Percentiles rank a stretch among this genome's conserved stretches.
phyloP scores from a whole-genome alignment of 2,113 vertebrate species.

The Chrysochloris asiatica region DNA sequence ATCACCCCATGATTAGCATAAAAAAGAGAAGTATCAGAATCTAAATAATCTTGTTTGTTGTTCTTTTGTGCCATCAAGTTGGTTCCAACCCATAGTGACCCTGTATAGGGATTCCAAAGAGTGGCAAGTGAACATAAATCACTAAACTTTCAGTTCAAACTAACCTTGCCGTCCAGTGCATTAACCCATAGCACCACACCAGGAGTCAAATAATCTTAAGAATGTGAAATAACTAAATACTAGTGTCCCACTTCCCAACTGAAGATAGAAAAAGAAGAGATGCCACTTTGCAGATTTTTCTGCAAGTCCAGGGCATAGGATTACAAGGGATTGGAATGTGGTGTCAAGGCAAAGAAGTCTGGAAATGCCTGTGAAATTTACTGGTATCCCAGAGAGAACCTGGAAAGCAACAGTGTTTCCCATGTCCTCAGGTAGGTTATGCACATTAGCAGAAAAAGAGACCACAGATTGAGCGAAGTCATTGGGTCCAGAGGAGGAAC shows the following conservation, averaged over 20 bases:
- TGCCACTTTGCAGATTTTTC: background rate
- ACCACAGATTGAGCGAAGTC: background rate
- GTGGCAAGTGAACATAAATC: no score
- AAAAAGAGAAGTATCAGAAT: background rate
- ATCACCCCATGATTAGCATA: background rate
- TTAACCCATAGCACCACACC: no score
- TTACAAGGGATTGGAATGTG: accelerated
- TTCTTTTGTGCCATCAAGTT: no score
- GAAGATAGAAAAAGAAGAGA: background rate
- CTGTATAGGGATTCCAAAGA: no score
- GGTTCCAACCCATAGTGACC: no score
- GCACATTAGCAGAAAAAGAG: background rate
- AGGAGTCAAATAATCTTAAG: no score
- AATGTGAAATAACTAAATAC: background rate
- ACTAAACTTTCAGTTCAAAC: no score
- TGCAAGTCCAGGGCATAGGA: background rate
- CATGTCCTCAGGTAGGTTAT: accelerated
- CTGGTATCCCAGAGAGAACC: background rate
- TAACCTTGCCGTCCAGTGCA: no score
- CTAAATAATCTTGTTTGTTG: background rate
- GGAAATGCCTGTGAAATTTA: accelerated
- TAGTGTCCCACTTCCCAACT: background rate
- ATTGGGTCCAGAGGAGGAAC: background rate
- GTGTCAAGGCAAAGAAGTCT: accelerated
- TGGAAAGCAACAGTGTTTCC: background rate